phyloP scores from a whole-genome alignment of 1,140 invertebrate species.

The Helicoverpa zea region DNA sequence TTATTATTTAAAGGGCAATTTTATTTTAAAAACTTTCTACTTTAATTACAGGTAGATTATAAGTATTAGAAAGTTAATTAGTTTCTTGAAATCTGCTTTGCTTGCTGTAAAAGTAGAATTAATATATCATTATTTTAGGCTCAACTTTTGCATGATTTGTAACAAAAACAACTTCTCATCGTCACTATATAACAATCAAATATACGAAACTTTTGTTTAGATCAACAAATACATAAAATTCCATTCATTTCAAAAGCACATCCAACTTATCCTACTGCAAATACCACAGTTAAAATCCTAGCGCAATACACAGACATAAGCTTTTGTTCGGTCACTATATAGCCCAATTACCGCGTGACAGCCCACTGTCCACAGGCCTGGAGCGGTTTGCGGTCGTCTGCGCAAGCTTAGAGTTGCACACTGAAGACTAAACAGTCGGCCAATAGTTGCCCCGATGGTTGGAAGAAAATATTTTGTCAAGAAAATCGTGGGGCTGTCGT shows the following conservation, averaged over 20 bases:
- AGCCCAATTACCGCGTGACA: constrained; percentile 51
- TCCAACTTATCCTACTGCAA: not conserved
- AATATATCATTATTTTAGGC: too few relatives aligned
- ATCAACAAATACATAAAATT: too few relatives aligned
- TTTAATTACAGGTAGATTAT: not conserved
- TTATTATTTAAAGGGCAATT: constrained; percentile 1
- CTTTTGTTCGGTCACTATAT: constrained; percentile 47
- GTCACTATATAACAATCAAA: too few relatives aligned
- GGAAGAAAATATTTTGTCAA: too few relatives aligned
- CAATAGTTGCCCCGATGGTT: too few relatives aligned
- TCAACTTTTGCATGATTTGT: too few relatives aligned
- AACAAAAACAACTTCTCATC: too few relatives aligned
- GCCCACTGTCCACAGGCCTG: constrained; percentile 43
- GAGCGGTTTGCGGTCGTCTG: constrained; percentile 49
- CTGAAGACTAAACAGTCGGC: too few relatives aligned
- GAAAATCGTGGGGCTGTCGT: too few relatives aligned
- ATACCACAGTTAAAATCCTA: not conserved
- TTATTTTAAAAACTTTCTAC: constrained; percentile 44
- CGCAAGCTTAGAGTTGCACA: not conserved
- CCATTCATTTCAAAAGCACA: not conserved
- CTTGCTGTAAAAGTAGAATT: not conserved
- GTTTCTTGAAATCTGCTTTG: not conserved
- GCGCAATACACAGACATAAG: constrained; percentile 2
- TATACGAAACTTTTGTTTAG: too few relatives aligned
- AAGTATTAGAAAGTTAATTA: too few relatives aligned